These are phyloP conservation scores for Eupithecia tripunctaria DNA, from an alignment of 2,888 invertebrate species.

Conservation along the genomic window DNA sequence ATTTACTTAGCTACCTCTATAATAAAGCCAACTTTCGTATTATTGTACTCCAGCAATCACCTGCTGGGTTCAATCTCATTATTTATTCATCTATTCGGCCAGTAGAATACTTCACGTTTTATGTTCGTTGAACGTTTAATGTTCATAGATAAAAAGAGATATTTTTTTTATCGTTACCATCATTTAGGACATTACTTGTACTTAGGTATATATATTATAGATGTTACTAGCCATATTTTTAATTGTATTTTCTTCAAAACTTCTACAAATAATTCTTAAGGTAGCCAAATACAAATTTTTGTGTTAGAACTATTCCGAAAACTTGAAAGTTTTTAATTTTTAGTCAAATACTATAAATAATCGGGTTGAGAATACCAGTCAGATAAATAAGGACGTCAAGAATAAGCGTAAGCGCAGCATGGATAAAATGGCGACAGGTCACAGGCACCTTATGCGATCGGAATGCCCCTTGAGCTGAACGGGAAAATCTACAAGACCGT, in stretches of 20 bases:
- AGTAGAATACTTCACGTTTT: constrained; percentile 28
- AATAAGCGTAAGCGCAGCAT: no score
- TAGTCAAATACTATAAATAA: constrained; percentile 1
- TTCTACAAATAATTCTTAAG: background rate
- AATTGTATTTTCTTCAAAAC: background rate
- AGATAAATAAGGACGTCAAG: no score
- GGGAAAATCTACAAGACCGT: no score
- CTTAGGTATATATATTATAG: no score
- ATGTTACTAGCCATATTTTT: background rate
- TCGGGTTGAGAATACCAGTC: no score
- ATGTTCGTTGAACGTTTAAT: constrained; percentile 31
- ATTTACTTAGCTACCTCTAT: background rate
- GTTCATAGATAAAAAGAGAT: constrained; percentile 29
- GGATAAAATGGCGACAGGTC: no score
- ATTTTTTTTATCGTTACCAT: constrained; percentile 17
- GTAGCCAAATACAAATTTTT: background rate
- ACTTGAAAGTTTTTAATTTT: constrained; percentile 8
- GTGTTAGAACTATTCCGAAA: background rate
- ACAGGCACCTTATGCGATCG: no score
- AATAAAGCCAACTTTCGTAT: background rate
- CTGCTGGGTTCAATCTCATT: constrained; percentile 6
- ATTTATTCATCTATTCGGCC: constrained; percentile 17
- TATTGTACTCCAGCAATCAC: constrained; percentile 10
- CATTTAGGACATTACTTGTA: background rate
- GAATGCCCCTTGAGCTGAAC: no score